phyloP scores from a whole-genome alignment of 2,888 invertebrate species.

The Macrostomum cliftonense region DNA sequence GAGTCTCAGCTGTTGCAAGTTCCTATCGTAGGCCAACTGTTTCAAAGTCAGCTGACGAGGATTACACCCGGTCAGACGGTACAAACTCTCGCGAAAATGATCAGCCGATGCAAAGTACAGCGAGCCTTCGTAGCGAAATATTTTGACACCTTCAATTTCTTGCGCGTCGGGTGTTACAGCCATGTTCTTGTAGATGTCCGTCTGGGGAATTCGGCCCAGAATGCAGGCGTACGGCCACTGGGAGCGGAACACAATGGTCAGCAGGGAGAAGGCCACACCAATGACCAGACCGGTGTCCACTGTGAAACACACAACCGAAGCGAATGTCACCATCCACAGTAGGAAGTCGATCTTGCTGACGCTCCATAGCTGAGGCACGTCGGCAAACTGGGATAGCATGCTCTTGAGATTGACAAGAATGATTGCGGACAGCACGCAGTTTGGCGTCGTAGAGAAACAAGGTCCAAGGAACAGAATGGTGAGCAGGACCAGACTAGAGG shows the following conservation, averaged over 20 bases:
- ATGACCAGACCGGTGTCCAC: conserved; percentile 61
- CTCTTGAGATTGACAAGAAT: conserved; percentile 33
- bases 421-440: conserved; percentile 43
- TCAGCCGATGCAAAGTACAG: conserved; percentile 32
- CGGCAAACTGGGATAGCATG: conserved; percentile 32
- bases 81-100: conserved; percentile 25
- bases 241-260: conserved; percentile 51
- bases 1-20: too few species aligned
- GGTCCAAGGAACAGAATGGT: conserved; percentile 71
- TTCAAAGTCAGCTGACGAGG: conserved; percentile 12
- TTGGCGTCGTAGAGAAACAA: conserved; percentile 64
- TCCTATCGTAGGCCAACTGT: too few species aligned
- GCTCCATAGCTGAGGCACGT: conserved; percentile 26
- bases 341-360: conserved; percentile 36
- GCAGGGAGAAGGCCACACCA: conserved; percentile 54
- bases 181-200: conserved; percentile 36
- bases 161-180: conserved; percentile 23
- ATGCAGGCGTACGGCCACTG: conserved; percentile 35
- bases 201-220: conserved; percentile 36
- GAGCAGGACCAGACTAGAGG: conserved; percentile 53
- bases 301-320: conserved; percentile 54
- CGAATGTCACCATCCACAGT: conserved; percentile 57
- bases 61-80: conserved; percentile 21
- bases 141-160: conserved; percentile 21
- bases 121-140: conserved; percentile 28